Base-by-base conservation (phyloP, 1,140 invertebrate species). In the Yoshiicerus persimilis region DNA sequence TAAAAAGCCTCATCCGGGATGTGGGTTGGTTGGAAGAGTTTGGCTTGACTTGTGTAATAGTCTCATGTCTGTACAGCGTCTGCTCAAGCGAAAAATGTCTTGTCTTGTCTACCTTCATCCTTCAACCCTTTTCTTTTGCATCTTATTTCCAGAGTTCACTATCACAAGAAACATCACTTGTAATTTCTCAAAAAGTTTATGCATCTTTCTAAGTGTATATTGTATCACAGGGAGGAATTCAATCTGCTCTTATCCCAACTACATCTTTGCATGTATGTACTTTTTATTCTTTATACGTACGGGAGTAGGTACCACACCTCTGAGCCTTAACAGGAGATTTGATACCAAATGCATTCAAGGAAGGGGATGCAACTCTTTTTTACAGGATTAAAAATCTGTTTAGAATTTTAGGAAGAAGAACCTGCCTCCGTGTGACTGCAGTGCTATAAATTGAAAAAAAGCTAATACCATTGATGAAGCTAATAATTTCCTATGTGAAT, bases 1-100 rank as follows among this genome's bases (percentile, higher is more conserved):
- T 80, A 80, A 80, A 80, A 80, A 80, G 75, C 75, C 75, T 80
- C 75, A 80, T 80, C 75, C 75, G 75, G 75, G 75, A 80, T 80
- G 75, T 80, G 30, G 30, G 75, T 80, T 20, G 75, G 32, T n/a
- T 80, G 34, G n/a, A 80, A 80, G n/a, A 80, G n/a, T 32, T 36
- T 77, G 20, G 70, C 36, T 80, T 80, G 75, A 36, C 75, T 80
- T 36, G 75, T 80, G 75, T 36, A 80, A 80, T 80, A 38, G 32
- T 70, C 75, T 80, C 75, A 80, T 80, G 75, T 80, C 75, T 80
- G 32, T 80, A 32, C 32, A 80, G 75, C 32, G 30, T 80, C 75
- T 80, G 75, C 75, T 80, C 75, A 80, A 80, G 32, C 75, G n/a
- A 32, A 80, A 80, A 30, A 80, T 30, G 20, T 56, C 47, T 56